phyloP scores from a whole-genome alignment of 1,140 invertebrate species.

The Triops longicaudatus region DNA sequence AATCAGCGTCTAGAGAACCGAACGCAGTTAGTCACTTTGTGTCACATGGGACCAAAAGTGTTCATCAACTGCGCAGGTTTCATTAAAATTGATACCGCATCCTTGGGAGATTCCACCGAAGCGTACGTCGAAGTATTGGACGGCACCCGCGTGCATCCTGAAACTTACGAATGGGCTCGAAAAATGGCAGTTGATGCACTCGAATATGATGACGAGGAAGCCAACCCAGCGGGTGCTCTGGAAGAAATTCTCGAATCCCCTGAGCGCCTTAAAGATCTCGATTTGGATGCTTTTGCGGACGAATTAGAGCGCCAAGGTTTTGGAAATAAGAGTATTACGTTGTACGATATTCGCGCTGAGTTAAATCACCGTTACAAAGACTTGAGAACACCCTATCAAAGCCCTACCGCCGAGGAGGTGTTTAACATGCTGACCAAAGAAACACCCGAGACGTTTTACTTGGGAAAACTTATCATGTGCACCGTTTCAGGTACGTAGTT shows the following conservation, averaged over 20 bases:
- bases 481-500: conserved; percentile 53
- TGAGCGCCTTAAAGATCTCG: conserved; percentile 89
- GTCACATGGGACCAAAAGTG: conserved; percentile 93
- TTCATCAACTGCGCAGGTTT: conserved; percentile 99
- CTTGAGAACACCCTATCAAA: conserved; percentile 65
- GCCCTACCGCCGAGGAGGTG: conserved; percentile 72
- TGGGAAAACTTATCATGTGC: conserved; percentile 75
- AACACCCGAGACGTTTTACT: conserved; percentile 87
- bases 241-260: conserved; percentile 96
- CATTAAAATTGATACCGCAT: conserved; percentile 95
- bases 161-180: conserved; percentile 97
- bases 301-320: conserved; percentile 92
- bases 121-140: conserved; percentile 94
- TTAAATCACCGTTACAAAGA: conserved; percentile 94
- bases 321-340: conserved; percentile 92
- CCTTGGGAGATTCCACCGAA: conserved; percentile 85
- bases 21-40: conserved; percentile 87
- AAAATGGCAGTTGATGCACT: conserved; percentile 99
- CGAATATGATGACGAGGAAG: conserved; percentile 74
- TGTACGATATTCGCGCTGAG: conserved; percentile 96
- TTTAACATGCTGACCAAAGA: conserved; percentile 96
- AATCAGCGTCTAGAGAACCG: conserved; percentile 89
- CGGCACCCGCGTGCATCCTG: conserved; percentile 94
- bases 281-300: conserved; percentile 96
- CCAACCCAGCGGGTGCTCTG: conserved; percentile 90